A percentile compares a stretch with the other conserved stretches of the same genome.
Evolutionary conservation across 2,797 vertebrate genomes (phyloP).

Genomic region (Echiichthys vipera): DNA sequence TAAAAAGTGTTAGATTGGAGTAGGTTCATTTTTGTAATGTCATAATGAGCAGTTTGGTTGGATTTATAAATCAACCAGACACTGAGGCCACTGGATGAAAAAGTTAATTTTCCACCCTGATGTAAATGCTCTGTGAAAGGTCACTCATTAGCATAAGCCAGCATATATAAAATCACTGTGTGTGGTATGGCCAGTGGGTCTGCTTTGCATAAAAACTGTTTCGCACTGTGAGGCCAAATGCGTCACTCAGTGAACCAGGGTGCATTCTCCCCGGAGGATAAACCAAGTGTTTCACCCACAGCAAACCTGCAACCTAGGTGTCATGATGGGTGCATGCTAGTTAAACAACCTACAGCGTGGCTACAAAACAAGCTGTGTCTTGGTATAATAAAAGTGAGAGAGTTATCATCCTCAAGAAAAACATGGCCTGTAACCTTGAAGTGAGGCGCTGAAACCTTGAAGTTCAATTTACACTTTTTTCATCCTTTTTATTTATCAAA

Average conservation of each 20-base stretch:
- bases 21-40: not conserved
- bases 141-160: slow-evolving; percentile 71
- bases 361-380: not conserved
- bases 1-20: accelerated
- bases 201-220: slow-evolving; percentile 69
- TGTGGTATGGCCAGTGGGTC: slow-evolving; percentile 62
- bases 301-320: slow-evolving; percentile 41
- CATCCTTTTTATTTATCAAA: slow-evolving; percentile 9
- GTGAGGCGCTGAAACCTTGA: not conserved
- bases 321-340: not conserved
- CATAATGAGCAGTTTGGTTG: slow-evolving; percentile 17
- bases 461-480: slow-evolving; percentile 20
- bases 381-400: not conserved
- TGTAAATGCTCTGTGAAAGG: slow-evolving; percentile 72
- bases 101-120: slow-evolving; percentile 62
- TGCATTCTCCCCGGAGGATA: slow-evolving; percentile 34
- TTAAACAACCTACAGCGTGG: not conserved
- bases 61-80: slow-evolving; percentile 17
- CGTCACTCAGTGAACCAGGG: slow-evolving; percentile 61
- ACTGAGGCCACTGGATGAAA: slow-evolving; percentile 36
- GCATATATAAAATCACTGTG: slow-evolving; percentile 56
- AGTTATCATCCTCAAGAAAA: not conserved
- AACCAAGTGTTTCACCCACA: slow-evolving; percentile 34
- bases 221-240: slow-evolving; percentile 51
- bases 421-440: not conserved